Base-by-base conservation (phyloP, 2,888 invertebrate species). In the Drosophila aldrichi region DNA sequence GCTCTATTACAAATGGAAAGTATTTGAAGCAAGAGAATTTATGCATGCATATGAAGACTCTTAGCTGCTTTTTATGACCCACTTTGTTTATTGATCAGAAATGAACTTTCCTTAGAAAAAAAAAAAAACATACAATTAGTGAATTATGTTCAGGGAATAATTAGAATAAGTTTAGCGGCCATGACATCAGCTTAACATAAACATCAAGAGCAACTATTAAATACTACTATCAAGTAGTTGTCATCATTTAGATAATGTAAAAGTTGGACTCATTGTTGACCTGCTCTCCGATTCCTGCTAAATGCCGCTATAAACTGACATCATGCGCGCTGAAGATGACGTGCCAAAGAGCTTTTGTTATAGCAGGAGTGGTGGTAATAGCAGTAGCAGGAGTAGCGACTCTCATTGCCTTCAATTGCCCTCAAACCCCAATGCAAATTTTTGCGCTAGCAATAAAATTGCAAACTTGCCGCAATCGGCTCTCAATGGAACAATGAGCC, bases 401-500 rank as follows among this genome's bases (percentile, higher is more conserved):
- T 54, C 38, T 25, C 38, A 36, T 20, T 44, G 12, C 14, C 34
- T 10, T 10, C 32, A 32, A 32, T 32, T 10, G 32, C 18, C 2
- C 16, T 25, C 22, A 36, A 32, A 10, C 32, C 54, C 36, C 70
- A 66, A 81, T 80, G 79, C 75, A 80, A 81, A 81, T 81, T 81
- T 65, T 65, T 59, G 61, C 56, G 78, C 71, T 74, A 67, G 75
- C 58, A 78, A 80, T 79, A 79, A 79, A 79, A 79, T 70, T 76
- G 77, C 78, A 76, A 77, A 79, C 79, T 77, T 79, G 70, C 65
- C 71, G 63, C 79, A 79, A 76, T 76, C 63, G 69, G 57, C 76
- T 64, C 72, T 75, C 79, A 78, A 86, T 82, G 87, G 87, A 75
- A 81, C 83, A 74, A 86, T 77, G 70, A 63, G 74, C 58, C 62